Base-by-base conservation (phyloP, 2,797 vertebrate species). In the Dendrocincla tyrannina region DNA sequence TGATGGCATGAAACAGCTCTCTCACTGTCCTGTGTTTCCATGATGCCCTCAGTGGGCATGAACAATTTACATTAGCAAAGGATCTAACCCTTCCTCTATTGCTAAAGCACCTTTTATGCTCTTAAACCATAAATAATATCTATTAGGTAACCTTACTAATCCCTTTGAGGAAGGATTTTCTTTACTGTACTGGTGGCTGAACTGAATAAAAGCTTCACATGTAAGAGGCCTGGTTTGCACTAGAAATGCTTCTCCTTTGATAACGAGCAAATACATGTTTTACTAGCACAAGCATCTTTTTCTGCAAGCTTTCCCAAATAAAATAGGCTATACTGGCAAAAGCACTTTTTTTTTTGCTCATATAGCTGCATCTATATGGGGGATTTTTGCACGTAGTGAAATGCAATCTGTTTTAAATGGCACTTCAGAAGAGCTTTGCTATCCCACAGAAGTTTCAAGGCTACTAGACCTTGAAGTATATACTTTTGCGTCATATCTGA, bases 261-360 rank as follows among this genome's bases (percentile, higher is more conserved):
- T 95, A 94, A 89, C 58, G 28, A 90, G 67, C 80, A 95, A 91
- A 96, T 84, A 88, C 25, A 88, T 90, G 91, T 92, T 94, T 64
- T 64, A 89, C 85, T 88, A 88, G 79, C 85, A 86, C 79, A 91
- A 93, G 88, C 87, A 84, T 89, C 39, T 92, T 92, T 90, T 94
- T 91, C 76, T 96, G 91, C 92, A 94, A 95, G 79, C 70, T 90
- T 93, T 93, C 52, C 79, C 60, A 79, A 91, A 95, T 94, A 88
- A 95, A 96, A 95, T 94, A 96, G 88, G 83, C 89, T 96, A 66
- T 70, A 91, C 82, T 95, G 76, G 76, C 82, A 88, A 96, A 96
- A 91, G 69, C 92, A 83, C 81, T 85, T 93, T 94, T 93, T 93
- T 93, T 95, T 86, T 96, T 93, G 64, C 79, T 95, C 79, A 44